These are phyloP conservation scores for Bovichtus diacanthus DNA, from an alignment of 2,797 vertebrate genomes.

Conservation along the genomic window DNA sequence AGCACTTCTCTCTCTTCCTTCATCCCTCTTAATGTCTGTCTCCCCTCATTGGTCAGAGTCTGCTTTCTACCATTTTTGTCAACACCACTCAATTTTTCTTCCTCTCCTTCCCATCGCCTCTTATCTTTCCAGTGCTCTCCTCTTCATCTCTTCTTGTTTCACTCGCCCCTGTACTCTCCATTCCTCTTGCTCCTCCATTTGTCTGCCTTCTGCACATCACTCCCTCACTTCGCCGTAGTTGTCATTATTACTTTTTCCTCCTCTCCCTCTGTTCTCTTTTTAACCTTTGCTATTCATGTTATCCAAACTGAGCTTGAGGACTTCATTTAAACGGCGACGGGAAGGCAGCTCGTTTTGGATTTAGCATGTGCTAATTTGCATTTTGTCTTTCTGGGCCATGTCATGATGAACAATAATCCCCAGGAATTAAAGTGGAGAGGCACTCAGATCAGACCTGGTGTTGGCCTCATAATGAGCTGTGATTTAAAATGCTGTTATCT, in stretches of 20 bases:
- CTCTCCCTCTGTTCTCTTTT: not conserved
- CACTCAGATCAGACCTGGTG: constrained; percentile 51
- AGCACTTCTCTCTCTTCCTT: constrained; percentile 31
- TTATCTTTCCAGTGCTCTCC: constrained; percentile 25
- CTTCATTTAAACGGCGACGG: constrained; percentile 1
- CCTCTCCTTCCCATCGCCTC: not conserved
- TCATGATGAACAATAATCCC: constrained; percentile 65
- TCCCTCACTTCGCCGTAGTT: too few relatives aligned
- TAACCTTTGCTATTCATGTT: constrained; percentile 19
- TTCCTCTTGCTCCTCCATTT: constrained; percentile 11
- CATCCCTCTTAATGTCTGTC: constrained; percentile 19
- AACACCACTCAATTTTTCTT: constrained; percentile 3
- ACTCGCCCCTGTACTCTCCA: constrained; percentile 10
- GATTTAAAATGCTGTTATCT: constrained; percentile 65
- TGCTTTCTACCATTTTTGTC: not conserved
- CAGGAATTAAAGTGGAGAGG: constrained; percentile 59
- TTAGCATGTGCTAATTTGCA: constrained; percentile 46
- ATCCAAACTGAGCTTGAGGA: constrained; percentile 19
- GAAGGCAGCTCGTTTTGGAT: constrained; percentile 29
- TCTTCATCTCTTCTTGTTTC: constrained; percentile 42
- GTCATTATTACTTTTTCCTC: too few relatives aligned
- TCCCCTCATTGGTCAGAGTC: constrained; percentile 23
- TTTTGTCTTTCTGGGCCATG: constrained; percentile 44
- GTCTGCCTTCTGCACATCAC: constrained; percentile 11
- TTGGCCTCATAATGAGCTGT: constrained; percentile 52